Evolutionary conservation across 2,888 invertebrate genomes (phyloP), one percentile per base, ranked within the genome.

Genomic region (Malthinus flaveolus): DNA sequence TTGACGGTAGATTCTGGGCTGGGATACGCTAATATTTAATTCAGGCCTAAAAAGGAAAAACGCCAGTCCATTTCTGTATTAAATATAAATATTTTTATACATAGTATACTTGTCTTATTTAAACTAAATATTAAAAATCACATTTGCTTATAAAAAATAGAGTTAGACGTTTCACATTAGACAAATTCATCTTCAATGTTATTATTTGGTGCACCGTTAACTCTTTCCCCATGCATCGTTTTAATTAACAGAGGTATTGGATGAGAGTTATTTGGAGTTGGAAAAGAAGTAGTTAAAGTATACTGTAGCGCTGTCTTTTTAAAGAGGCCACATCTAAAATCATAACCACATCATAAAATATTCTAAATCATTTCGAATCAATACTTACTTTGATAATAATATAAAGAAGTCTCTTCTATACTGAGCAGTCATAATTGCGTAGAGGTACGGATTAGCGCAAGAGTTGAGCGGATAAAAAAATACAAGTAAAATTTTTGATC

Each of bases 391-490:
- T 1, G 87, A 84, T 47, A 91, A 78, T 36, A 91, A 75, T 8
- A 83, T 80, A 50, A 86, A 82, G 13, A 91, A 81, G 75, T 95
- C 93, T 66, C 87, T 83, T 37, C 93, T 83, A 73, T 93, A 94
- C 77, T 93, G 93, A 62, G 92, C 87, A 6, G 95, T 95, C 72
- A 94, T 81, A 66, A 95, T 91, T 11, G 93, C 95, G 77, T 95
- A 96, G 2, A 96, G 80, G 80, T 94, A 95, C 0, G 95, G 95
- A 79, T 96, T 95, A 35, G 95, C 93, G 74, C 93, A 94, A 0
- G 94, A 91, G 78, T 95, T 95, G 60, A 96, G 79, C 0, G 95
- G 95, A 74, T 95, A 93, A 74, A 95, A 93, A 75, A 95, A 93
- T 7, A 95, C 94, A 59, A 94, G 79, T 8, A 94, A 79, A 47